These are phyloP conservation scores for Centropus unirufus DNA, from an alignment of 2,113 vertebrate species.

Conservation along the genomic window DNA sequence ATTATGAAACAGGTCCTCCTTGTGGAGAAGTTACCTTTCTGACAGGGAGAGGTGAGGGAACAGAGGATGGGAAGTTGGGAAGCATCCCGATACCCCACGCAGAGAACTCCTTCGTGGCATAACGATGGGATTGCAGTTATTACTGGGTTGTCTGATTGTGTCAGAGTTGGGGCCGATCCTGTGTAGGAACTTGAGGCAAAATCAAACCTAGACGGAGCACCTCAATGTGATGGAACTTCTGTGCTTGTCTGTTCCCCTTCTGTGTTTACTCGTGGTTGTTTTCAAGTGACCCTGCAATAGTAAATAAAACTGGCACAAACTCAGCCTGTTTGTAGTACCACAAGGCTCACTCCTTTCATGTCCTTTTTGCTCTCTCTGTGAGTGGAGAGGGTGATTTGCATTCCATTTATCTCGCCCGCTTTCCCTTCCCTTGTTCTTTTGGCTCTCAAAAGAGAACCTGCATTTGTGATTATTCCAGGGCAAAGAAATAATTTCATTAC, in stretches of 20 bases:
- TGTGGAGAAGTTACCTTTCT: background rate
- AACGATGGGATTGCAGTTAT: accelerated
- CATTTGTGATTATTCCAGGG: conserved; percentile 59
- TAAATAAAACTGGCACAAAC: background rate
- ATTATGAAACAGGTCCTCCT: background rate
- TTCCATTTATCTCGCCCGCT: background rate
- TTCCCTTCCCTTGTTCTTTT: conserved; percentile 2
- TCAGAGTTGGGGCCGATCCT: background rate
- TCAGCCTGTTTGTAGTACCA: background rate
- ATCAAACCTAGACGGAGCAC: accelerated
- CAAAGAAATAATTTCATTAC: conserved; percentile 64
- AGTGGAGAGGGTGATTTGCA: conserved; percentile 21
- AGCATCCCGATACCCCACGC: accelerated
- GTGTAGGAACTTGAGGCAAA: accelerated
- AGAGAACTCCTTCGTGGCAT: accelerated
- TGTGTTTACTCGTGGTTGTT: background rate
- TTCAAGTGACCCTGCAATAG: background rate
- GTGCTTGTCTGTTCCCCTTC: background rate
- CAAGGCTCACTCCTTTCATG: background rate
- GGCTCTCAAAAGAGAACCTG: conserved; percentile 39
- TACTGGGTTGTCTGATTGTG: background rate
- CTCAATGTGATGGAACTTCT: accelerated
- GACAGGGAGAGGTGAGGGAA: background rate
- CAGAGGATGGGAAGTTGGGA: background rate
- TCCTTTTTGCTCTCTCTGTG: background rate